Evolutionary conservation across 2,113 vertebrate genomes (phyloP), one percentile per base, ranked within the genome.

Genomic region (Muntiacus muntjak): DNA sequence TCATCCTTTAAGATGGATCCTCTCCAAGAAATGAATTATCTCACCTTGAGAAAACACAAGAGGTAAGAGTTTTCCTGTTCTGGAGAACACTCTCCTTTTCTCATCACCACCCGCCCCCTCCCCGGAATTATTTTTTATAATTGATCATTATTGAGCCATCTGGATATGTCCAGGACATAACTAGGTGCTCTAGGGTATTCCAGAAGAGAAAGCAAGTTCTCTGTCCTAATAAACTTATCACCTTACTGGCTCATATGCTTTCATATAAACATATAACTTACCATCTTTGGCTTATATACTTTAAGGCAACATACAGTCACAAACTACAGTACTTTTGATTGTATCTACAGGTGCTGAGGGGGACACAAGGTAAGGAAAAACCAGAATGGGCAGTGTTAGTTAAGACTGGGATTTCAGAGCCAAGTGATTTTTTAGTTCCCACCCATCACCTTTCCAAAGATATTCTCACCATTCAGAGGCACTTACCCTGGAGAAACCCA

Each of bases 401-500:
- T 81, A 54, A 71, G 64, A 36, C 57, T 81, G n/a, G 25, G 81
- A 90, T 92, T 92, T 87, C 57, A 25, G 33, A 33, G 30, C 28
- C 43, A 89, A 54, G 33, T 71, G 64, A 85, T 94, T 62, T 94
- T 92, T 95, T 60, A 74, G 78, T 86, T 92, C 89, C 90, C 84
- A 90, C 58, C 62, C 81, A 93, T 67, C 36, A 82, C n/a, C 50
- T 94, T 95, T 94, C 85, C 71, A 93, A 91, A 97, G 47, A 95
- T 45, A 64, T 90, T 85, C 81, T 58, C 55, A 43, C 87, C 54
- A 64, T 78, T 92, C 50, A 52, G 55, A 95, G 23, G 54, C 89
- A 95, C 74, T 86, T 99, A 99, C 99, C 98, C 99, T 98, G 98
- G 58, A 99, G 99, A 97, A 99, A 99, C 87, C 98, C 98, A 58